Base-by-base conservation (phyloP, 2,888 invertebrate genomes). In the Hemithea aestivaria region DNA sequence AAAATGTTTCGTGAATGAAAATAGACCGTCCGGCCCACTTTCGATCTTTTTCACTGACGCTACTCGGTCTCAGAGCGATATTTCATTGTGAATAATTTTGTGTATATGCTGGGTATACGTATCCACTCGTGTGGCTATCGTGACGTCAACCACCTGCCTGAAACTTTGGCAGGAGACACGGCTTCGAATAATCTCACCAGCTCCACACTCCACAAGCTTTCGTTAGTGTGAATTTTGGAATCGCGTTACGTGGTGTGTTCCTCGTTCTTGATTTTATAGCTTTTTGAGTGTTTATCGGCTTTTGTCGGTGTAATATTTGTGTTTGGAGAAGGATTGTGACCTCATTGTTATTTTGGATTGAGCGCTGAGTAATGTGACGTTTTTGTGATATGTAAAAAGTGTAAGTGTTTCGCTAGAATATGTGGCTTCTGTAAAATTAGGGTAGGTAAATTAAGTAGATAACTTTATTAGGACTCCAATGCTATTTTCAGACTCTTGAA, bases 111-210 rank as follows among this genome's bases (percentile, higher is more conserved):
- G 53, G 62, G 56, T 73, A 64, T 77, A 73, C 65, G 71, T 70
- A 60, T 60, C 69, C 58, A 67, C 68, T 59, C 61, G 56, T 64
- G 58, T 53, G 48, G 56, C 58, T 60, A 62, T 66, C 53, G 53
- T 83, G 85, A 85, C 85, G 85, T 84, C 68, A 80, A 73, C 62
- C 73, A 78, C 74, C 75, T 82, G 73, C 58, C 74, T 60, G 79
- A 83, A 83, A 73, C 71, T 83, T 87, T 87, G 87, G 85, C 87
- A 87, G 77, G 78, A 71, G 78, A 79, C 75, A 73, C 80, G 72
- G 65, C 69, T 73, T 75, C 69, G 68, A 78, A 78, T 81, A 80
- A 79, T 79, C n/a, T n/a, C 74, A 81, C 72, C 71, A 75, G 74
- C 76, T 78, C 66, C 64, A 72, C 78, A 73, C 78, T 73, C 65